Percentiles rank a stretch among this genome's conserved stretches.
Evolutionary conservation across 2,797 vertebrate species (phyloP).

Genomic region (Hafferia zeledoni): DNA sequence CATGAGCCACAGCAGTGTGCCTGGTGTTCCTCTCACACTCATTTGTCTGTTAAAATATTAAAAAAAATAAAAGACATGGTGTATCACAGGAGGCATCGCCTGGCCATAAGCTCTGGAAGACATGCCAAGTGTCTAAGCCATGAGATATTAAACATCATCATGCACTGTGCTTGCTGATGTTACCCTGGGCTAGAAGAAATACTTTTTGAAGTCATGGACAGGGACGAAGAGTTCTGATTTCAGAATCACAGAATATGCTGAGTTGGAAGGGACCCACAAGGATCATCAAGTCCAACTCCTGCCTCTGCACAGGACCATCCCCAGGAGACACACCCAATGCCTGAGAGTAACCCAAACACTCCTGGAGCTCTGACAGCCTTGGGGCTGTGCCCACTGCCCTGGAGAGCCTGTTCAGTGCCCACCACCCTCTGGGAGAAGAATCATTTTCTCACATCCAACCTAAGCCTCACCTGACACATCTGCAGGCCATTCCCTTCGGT

Average conservation of each 20-base stretch:
- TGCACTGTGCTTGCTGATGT: neutral
- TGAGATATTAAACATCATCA: neutral
- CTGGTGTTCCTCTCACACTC: neutral
- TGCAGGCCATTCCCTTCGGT: too few relatives aligned
- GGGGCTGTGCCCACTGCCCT: too few relatives aligned
- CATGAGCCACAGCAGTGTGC: neutral
- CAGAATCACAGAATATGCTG: neutral
- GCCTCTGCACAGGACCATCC: neutral
- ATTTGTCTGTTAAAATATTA: neutral
- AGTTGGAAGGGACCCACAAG: neutral
- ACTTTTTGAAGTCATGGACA: neutral
- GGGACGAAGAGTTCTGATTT: neutral
- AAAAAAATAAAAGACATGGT: fast-evolving
- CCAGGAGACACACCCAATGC: neutral
- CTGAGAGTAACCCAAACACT: neutral
- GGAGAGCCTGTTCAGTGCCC: too few relatives aligned
- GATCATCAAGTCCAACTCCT: neutral
- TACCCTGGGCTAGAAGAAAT: neutral
- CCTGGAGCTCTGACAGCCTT: too few relatives aligned
- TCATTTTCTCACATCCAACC: too few relatives aligned
- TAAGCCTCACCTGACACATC: too few relatives aligned
- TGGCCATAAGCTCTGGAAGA: neutral
- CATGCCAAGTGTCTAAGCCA: neutral
- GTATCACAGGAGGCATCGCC: neutral
- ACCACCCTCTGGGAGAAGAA: too few relatives aligned